Conservation (phyloP, 2,888 invertebrate species). For the Cosmorhoe ocellata region DNA sequence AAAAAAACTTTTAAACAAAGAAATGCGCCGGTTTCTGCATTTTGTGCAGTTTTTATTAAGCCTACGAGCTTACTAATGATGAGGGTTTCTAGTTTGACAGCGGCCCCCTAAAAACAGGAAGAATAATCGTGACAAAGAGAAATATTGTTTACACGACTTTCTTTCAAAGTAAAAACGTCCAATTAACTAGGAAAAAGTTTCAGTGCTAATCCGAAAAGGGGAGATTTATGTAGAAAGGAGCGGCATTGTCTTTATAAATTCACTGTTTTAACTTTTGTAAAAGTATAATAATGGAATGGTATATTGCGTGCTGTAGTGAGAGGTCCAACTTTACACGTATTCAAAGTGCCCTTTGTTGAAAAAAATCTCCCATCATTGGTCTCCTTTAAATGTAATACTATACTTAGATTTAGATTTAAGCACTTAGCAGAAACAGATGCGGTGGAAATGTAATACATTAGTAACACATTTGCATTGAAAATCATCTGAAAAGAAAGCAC, state of each 20-base stretch:
- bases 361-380: too few species aligned
- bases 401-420: too few species aligned
- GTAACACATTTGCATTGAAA: neutral
- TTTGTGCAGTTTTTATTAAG: too few species aligned
- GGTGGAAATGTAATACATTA: too few species aligned
- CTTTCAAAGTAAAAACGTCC: conserved; percentile 30
- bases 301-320: neutral
- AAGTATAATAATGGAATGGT: neutral
- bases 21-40: too few species aligned
- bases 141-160: conserved; percentile 35
- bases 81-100: conserved; percentile 1
- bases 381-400: too few species aligned
- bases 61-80: too few species aligned
- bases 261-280: conserved; percentile 17
- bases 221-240: conserved; percentile 32
- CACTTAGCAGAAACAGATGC: too few species aligned
- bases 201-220: conserved; percentile 29
- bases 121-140: conserved; percentile 35
- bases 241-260: conserved; percentile 25
- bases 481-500: conserved; percentile 1
- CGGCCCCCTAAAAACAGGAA: conserved; percentile 20
- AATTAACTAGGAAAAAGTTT: conserved; percentile 35
- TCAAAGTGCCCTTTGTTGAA: too few species aligned
- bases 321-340: too few species aligned
- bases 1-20: too few species aligned